Evolutionary conservation across 2,888 invertebrate genomes (phyloP).

Genomic region (Agonopterix arenella): DNA sequence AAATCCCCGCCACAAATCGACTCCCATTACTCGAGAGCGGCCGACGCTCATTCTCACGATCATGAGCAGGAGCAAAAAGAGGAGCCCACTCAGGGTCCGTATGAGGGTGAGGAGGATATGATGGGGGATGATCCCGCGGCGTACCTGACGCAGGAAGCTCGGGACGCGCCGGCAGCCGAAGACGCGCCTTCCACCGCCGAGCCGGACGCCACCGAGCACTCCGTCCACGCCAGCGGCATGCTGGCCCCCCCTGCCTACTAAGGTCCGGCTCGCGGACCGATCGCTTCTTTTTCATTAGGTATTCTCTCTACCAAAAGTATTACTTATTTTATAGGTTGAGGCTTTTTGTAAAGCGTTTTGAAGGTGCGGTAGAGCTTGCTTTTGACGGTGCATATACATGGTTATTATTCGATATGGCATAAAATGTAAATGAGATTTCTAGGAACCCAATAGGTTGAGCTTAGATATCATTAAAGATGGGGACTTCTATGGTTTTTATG

Average conservation of each 20-base stretch:
- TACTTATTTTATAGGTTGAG: slow-evolving; percentile 48
- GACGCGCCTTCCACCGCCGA: slow-evolving; percentile 72
- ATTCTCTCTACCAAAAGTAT: slow-evolving; percentile 70
- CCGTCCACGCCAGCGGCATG: slow-evolving; percentile 75
- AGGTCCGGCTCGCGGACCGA: slow-evolving; percentile 40
- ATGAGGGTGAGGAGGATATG: slow-evolving; percentile 75
- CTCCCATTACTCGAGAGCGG: slow-evolving; percentile 75
- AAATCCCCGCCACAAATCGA: slow-evolving; percentile 78
- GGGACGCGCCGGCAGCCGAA: slow-evolving; percentile 59
- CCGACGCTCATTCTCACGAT: slow-evolving; percentile 62
- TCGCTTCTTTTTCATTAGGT: slow-evolving; percentile 36
- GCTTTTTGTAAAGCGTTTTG: slow-evolving; percentile 25
- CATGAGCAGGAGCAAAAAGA: slow-evolving; percentile 57
- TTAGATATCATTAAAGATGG: slow-evolving; percentile 38
- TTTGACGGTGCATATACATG: slow-evolving; percentile 43
- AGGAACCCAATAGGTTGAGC: slow-evolving; percentile 31
- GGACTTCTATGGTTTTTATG: slow-evolving; percentile 48
- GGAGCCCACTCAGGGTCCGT: slow-evolving; percentile 79
- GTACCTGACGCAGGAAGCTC: slow-evolving; percentile 54
- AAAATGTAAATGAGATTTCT: slow-evolving; percentile 50
- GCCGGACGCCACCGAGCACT: slow-evolving; percentile 76
- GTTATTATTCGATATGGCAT: slow-evolving; percentile 32
- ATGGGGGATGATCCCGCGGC: slow-evolving; percentile 76
- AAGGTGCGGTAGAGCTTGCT: slow-evolving; percentile 37
- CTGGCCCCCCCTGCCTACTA: slow-evolving; percentile 72